A percentile compares a stretch with the other conserved stretches of the same genome.
These are phyloP conservation scores for Engystomops pustulosus DNA, from an alignment of 2,113 vertebrate genomes.

Conservation along the genomic window DNA sequence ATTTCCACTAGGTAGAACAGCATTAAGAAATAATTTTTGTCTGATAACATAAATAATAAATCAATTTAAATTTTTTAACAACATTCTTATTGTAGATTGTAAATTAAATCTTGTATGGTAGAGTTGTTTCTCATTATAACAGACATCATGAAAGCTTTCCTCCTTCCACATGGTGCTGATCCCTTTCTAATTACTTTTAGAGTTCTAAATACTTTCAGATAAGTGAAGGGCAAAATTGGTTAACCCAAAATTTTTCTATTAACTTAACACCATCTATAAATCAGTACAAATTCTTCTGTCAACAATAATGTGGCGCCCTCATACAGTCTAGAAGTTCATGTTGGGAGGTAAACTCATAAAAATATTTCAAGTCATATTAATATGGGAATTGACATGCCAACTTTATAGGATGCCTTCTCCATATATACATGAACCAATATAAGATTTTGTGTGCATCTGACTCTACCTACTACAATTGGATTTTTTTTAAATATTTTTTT, in stretches of 20 bases:
- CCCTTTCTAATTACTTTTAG: conserved; percentile 32
- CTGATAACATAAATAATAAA: not conserved
- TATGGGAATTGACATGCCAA: conserved; percentile 16
- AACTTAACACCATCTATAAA: conserved; percentile 42
- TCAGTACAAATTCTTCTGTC: conserved; percentile 46
- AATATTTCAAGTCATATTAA: conserved; percentile 29
- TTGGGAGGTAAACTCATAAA: conserved; percentile 51
- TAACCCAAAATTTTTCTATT: conserved; percentile 25
- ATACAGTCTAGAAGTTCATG: conserved; percentile 32
- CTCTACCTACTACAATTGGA: not conserved
- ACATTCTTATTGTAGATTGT: not conserved
- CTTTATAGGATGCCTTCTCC: not conserved
- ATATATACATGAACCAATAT: not conserved
- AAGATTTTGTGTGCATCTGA: not conserved
- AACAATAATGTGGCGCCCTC: conserved; percentile 27
- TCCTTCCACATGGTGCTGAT: conserved; percentile 17
- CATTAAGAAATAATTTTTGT: not conserved
- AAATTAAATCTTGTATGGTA: not conserved
- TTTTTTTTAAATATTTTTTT: too few relatives aligned
- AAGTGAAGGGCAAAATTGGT: conserved; percentile 38
- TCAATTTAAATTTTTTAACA: not conserved
- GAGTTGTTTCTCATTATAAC: conserved; percentile 2
- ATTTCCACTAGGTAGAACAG: too few relatives aligned
- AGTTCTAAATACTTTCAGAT: conserved; percentile 35
- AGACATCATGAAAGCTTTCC: not conserved